These are phyloP conservation scores for Labeo rohita DNA, from an alignment of 2,113 vertebrate species.

Conservation along the genomic window DNA sequence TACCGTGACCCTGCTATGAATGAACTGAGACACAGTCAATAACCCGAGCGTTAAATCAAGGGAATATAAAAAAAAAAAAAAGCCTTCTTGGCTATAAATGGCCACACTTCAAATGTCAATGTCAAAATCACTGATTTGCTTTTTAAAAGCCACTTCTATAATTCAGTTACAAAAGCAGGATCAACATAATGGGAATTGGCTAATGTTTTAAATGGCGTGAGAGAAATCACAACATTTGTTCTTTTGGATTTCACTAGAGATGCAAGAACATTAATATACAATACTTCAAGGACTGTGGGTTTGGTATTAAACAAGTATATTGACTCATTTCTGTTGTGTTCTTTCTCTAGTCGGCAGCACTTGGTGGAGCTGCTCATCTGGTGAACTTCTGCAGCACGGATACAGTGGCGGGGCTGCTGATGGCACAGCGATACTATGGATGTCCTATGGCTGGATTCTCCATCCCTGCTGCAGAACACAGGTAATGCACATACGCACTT, in stretches of 20 bases:
- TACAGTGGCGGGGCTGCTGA: slow-evolving; percentile 76
- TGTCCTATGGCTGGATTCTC: slow-evolving; percentile 80
- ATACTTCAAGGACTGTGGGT: neutral
- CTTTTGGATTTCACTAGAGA: neutral
- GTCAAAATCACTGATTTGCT: neutral
- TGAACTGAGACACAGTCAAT: slow-evolving; percentile 17
- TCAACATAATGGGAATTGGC: neutral
- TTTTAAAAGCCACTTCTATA: slow-evolving; percentile 15
- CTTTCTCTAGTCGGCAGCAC: slow-evolving; percentile 72
- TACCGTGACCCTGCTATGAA: neutral
- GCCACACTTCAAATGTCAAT: neutral
- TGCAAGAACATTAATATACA: neutral
- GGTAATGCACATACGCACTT: slow-evolving; percentile 59
- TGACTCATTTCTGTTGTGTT: neutral
- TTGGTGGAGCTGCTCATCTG: slow-evolving; percentile 79
- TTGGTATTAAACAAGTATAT: neutral
- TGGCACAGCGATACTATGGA: slow-evolving; percentile 75
- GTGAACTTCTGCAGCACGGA: slow-evolving; percentile 80
- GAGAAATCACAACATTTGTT: slow-evolving; percentile 4
- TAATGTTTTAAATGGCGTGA: neutral
- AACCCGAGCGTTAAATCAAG: slow-evolving; percentile 15
- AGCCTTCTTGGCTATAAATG: neutral
- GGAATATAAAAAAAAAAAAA: slow-evolving; percentile 29
- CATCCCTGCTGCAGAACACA: slow-evolving; percentile 80
- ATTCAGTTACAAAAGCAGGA: neutral